Evolutionary conservation across 53 echinoderm and acorn worm species (phyloP).

Genomic region (Holothuria leucospilota): DNA sequence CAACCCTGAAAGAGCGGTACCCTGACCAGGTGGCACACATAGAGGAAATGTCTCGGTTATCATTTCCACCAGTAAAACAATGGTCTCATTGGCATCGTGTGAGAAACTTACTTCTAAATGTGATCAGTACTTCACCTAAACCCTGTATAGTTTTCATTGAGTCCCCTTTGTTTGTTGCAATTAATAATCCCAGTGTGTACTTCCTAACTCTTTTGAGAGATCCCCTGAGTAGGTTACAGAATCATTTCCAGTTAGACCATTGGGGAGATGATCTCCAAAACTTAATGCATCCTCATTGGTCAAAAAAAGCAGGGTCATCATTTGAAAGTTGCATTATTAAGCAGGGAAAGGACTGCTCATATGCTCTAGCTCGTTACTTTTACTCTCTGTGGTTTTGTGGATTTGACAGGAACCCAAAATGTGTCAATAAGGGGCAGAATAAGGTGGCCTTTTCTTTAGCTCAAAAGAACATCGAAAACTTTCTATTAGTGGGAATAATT

Average conservation of each 20-base stretch:
- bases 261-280: conserved; percentile 31
- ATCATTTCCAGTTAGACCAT: conserved; percentile 34
- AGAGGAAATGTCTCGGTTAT: conserved; percentile 23
- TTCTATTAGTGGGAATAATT: conserved; percentile 17
- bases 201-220: conserved; percentile 19
- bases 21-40: conserved; percentile 22
- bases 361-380: conserved; percentile 1
- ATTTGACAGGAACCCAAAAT: conserved; percentile 16
- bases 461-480: background rate
- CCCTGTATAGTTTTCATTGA: conserved; percentile 24
- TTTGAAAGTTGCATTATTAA: background rate
- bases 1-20: background rate
- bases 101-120: background rate
- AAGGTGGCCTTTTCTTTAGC: background rate
- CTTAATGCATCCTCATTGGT: conserved; percentile 22
- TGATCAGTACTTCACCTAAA: conserved; percentile 12
- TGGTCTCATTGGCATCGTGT: conserved; percentile 21
- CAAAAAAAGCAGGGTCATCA: background rate
- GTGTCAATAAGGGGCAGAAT: background rate
- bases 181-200: background rate
- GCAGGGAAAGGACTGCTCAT: conserved; percentile 19
- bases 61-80: conserved; percentile 14
- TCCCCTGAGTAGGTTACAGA: conserved; percentile 11
- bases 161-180: background rate
- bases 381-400: conserved; percentile 29